Evolutionary conservation across 1,140 invertebrate species (phyloP).

Genomic region (Pomphorhynchus laevis): DNA sequence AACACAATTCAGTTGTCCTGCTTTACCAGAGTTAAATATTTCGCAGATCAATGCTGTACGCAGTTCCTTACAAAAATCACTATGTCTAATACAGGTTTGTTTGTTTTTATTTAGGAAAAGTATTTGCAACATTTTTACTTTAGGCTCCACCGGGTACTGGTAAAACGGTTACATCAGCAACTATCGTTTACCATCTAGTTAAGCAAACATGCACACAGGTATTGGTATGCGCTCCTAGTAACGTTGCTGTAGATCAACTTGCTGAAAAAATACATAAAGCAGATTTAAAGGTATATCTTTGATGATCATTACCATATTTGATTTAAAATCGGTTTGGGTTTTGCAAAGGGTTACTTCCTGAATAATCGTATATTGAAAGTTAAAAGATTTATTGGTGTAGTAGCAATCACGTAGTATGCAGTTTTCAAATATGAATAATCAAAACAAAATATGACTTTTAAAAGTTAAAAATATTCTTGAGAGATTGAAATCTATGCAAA

Average conservation of each 20-base stretch:
- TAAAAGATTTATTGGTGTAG: too few relatives aligned
- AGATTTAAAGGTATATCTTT: slow-evolving; percentile 70
- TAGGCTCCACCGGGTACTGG: slow-evolving; percentile 56
- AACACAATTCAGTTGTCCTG: slow-evolving; percentile 76
- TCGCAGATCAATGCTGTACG: slow-evolving; percentile 96
- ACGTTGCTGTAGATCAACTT: slow-evolving; percentile 90
- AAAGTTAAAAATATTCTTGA: too few relatives aligned
- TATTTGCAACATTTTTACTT: too few relatives aligned
- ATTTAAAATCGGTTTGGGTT: too few relatives aligned
- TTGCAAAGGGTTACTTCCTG: too few relatives aligned
- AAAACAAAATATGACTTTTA: too few relatives aligned
- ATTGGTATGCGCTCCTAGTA: slow-evolving; percentile 82
- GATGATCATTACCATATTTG: too few relatives aligned
- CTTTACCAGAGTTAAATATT: slow-evolving; percentile 74
- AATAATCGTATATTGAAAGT: too few relatives aligned
- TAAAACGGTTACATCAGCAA: slow-evolving; percentile 93
- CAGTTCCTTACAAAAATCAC: slow-evolving; percentile 67
- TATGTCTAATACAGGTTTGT: slow-evolving; percentile 83
- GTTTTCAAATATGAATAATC: too few relatives aligned
- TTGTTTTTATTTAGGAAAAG: too few relatives aligned
- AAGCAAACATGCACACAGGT: slow-evolving; percentile 61
- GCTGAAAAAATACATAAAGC: slow-evolving; percentile 93
- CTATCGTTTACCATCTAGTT: slow-evolving; percentile 85
- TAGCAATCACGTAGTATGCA: too few relatives aligned
- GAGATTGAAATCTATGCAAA: too few relatives aligned